Evolutionary conservation across 2,888 invertebrate species (phyloP), one percentile per base, ranked within the genome.

Genomic region (Nephrotoma appendiculata): DNA sequence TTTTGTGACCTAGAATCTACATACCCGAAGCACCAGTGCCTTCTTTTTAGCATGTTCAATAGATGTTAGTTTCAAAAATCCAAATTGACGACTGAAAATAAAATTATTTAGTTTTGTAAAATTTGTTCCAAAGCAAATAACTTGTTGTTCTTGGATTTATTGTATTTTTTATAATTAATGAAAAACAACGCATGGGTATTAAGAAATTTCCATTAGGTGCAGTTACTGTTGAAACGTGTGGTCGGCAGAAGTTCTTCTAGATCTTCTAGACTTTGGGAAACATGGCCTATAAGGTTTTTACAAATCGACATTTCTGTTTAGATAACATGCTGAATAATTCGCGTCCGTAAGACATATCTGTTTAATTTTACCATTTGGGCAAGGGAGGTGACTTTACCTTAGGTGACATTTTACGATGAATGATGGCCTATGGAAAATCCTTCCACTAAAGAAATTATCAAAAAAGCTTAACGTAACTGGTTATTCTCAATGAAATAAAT

Each of bases 61-160:
- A 87, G 95, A 94, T 89, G 95, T 95, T 85, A 98, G 92, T 90
- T 97, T 96, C 88, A 98, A 92, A 91, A 97, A 98, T 83, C 98
- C 98, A 93, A 96, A 98, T 90, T 97, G 96, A 41, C 97, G 97
- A 91, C 98, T 98, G 93, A 88, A 94, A 94, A 87, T 85, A 88
- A 88, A 88, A 89, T 87, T 52, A 71, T 71, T 71, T 2, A 11
- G 4, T 31, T n/a, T 71, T 71, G 19, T 5, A 71, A 71, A 71
- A 71, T 9, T 87, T 71, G 19, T 19, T 31, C 31, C 7, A 71
- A 71, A 71, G 31, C 31, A 71, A 9, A 71, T 31, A 31, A 71
- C 31, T 71, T 31, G 31, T 31, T 71, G 31, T 71, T 71, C 31
- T 71, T 31, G 31, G 71, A 31, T 87, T 86, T 41, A 52, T 52